Evolutionary conservation across 2,113 vertebrate genomes (phyloP).

Genomic region (Terrapene triunguis): DNA sequence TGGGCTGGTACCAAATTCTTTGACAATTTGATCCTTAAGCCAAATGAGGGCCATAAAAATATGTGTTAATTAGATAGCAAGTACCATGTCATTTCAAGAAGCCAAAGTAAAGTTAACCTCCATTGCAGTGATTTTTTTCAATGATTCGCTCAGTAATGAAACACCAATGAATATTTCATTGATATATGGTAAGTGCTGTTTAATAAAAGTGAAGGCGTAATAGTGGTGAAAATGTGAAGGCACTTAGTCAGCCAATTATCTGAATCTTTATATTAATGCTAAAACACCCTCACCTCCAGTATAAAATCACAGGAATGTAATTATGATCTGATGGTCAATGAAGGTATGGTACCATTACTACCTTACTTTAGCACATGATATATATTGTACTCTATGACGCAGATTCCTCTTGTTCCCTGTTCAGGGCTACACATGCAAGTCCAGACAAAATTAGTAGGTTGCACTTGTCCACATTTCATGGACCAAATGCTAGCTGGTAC

Average conservation of each 20-base stretch:
- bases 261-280: constrained; percentile 60
- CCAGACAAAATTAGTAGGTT: not conserved
- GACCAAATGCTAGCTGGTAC: not conserved
- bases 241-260: constrained; percentile 78
- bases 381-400: not conserved
- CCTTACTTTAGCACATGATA: not conserved
- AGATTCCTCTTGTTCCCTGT: not conserved
- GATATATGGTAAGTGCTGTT: constrained; percentile 82
- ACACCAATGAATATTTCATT: constrained; percentile 85
- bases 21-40: constrained; percentile 70
- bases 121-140: constrained; percentile 73
- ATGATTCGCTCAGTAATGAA: constrained; percentile 80
- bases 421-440: not conserved
- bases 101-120: constrained; percentile 78
- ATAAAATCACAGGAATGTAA: constrained; percentile 34
- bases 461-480: not conserved
- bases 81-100: constrained; percentile 69
- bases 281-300: constrained; percentile 62
- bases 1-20: constrained; percentile 47
- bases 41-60: constrained; percentile 76
- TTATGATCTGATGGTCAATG: not conserved
- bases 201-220: constrained; percentile 81
- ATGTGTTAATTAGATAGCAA: constrained; percentile 76
- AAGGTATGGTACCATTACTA: not conserved
- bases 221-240: constrained; percentile 76